Percentiles rank a stretch among this genome's conserved stretches.
Evolutionary conservation across 2,888 invertebrate species (phyloP).

Genomic region (Cryptocheilus praepositus): DNA sequence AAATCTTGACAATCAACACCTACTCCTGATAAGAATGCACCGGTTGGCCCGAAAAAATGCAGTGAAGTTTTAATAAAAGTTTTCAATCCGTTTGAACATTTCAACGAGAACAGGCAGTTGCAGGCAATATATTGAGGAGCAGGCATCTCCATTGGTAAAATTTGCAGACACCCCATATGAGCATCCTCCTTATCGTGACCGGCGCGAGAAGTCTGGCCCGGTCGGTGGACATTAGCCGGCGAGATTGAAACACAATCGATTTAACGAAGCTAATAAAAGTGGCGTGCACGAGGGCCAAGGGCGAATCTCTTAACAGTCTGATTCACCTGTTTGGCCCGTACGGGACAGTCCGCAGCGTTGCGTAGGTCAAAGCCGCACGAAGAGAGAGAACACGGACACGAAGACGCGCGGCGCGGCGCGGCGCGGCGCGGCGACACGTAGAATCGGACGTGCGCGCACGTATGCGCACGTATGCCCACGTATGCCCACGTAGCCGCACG

Average conservation of each 20-base stretch:
- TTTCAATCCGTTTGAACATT: too few relatives aligned
- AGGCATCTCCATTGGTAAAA: too few relatives aligned
- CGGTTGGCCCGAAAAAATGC: too few relatives aligned
- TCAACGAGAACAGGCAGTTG: too few relatives aligned
- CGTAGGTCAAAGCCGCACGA: conserved; percentile 43
- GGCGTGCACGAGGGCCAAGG: conserved; percentile 63
- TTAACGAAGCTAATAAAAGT: conserved; percentile 65
- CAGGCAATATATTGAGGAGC: too few relatives aligned
- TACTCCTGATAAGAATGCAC: too few relatives aligned
- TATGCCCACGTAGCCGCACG: not conserved
- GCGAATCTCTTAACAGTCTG: conserved; percentile 65
- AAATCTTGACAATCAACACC: too few relatives aligned
- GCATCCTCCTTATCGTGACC: too few relatives aligned
- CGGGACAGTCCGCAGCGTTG: conserved; percentile 30
- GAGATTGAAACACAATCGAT: conserved; percentile 69
- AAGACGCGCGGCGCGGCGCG: too few relatives aligned
- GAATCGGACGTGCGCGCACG: not conserved
- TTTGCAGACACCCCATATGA: too few relatives aligned
- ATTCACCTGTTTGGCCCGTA: conserved; percentile 61
- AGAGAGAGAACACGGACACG: conserved; percentile 14
- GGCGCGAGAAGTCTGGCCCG: conserved; percentile 11
- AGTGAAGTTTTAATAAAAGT: too few relatives aligned
- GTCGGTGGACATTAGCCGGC: conserved; percentile 34
- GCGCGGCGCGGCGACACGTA: too few relatives aligned
- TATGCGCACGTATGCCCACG: not conserved